Conservation (phyloP, 2,888 invertebrate genomes). For the Ypsolopha sequella region DNA sequence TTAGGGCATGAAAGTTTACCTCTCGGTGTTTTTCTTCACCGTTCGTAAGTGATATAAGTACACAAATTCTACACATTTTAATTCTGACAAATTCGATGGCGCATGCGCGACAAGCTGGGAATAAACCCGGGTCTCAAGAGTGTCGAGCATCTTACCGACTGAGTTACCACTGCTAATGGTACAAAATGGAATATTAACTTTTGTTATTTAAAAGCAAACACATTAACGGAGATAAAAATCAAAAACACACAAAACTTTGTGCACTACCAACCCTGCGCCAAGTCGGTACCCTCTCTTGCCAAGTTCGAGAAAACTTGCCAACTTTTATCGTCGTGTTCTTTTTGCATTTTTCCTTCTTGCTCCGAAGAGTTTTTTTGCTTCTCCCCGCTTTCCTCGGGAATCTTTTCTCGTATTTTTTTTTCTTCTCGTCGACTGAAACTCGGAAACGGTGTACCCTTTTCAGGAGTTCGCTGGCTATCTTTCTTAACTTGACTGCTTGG, state of each 20-base stretch:
- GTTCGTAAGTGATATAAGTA: no score
- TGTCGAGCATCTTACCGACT: no score
- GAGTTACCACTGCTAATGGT: no score
- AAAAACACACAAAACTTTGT: slow-evolving; percentile 10
- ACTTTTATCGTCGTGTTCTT: slow-evolving; percentile 50
- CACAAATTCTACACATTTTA: no score
- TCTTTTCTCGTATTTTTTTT: slow-evolving; percentile 39
- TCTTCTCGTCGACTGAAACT: neutral
- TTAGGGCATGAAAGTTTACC: no score
- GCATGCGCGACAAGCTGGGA: neutral
- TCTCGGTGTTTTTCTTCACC: no score
- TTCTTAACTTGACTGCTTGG: slow-evolving; percentile 60
- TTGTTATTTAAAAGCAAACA: slow-evolving; percentile 3
- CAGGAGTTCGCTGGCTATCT: slow-evolving; percentile 65
- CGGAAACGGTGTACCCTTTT: slow-evolving; percentile 64
- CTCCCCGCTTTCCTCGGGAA: slow-evolving; percentile 40
- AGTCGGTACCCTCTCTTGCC: slow-evolving; percentile 11
- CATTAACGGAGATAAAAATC: slow-evolving; percentile 11
- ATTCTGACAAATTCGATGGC: neutral
- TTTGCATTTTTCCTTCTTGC: slow-evolving; percentile 55
- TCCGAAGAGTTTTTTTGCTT: slow-evolving; percentile 18
- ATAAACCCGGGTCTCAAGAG: neutral
- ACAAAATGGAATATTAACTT: no score
- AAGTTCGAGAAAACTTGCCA: slow-evolving; percentile 61
- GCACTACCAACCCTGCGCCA: slow-evolving; percentile 33